Conservation (phyloP, 1,140 invertebrate genomes). For the Spodoptera litura region DNA sequence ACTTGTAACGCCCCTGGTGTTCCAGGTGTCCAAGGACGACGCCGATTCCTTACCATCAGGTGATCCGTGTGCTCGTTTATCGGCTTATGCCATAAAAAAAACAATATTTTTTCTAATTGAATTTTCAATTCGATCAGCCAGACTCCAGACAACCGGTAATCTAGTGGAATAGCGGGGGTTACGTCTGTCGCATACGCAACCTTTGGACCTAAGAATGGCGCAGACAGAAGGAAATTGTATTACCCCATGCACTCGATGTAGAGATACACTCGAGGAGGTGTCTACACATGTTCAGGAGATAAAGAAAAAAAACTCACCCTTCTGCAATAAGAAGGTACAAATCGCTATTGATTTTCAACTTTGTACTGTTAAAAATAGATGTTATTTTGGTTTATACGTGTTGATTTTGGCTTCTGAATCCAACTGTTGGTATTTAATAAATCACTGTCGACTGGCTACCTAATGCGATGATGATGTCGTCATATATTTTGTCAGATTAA, state of each 20-base stretch:
- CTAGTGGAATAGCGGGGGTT: neutral
- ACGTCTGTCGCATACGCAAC: slow-evolving; percentile 2
- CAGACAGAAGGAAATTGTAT: slow-evolving; percentile 27
- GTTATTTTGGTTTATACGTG: neutral
- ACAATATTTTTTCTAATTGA: too few species aligned
- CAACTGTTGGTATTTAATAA: too few species aligned
- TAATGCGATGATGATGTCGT: too few species aligned
- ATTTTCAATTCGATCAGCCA: neutral
- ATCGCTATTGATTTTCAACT: neutral
- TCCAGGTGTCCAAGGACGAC: too few species aligned
- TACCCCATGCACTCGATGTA: neutral
- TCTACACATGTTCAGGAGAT: neutral
- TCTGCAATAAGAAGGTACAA: neutral
- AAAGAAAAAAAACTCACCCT: neutral
- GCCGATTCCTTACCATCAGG: too few species aligned
- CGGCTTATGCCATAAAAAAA: too few species aligned
- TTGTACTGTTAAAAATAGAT: neutral
- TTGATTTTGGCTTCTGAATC: too few species aligned
- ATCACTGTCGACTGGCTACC: too few species aligned
- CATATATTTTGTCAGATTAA: too few species aligned
- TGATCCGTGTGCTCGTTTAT: too few species aligned
- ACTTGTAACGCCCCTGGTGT: too few species aligned
- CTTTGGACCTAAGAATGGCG: neutral
- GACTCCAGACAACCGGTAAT: slow-evolving; percentile 10
- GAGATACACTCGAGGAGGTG: neutral